Evolutionary conservation across 2,797 vertebrate genomes (phyloP), one percentile per base, ranked within the genome.

Genomic region (Hyperoplus immaculatus): DNA sequence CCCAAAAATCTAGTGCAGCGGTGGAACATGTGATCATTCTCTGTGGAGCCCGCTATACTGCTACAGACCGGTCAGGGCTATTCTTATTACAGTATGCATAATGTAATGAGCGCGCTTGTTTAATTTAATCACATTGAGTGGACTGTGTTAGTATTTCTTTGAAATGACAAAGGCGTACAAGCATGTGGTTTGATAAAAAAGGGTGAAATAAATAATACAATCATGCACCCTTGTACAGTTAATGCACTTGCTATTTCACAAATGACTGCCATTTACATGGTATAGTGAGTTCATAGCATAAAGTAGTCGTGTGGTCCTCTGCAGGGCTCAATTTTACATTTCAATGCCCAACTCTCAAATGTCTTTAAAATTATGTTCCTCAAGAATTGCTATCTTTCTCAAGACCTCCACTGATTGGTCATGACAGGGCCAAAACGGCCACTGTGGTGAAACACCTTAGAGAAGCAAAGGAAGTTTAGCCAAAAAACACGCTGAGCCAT

Each of bases 401-500:
- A 81, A 84, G 88, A 84, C 75, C 54, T 85, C 62, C 67, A 36
- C 83, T 88, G 88, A 91, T 91, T 90, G 91, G 88, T 87, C 90
- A 81, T 89, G 92, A 92, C 90, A 90, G 89, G 90, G 82, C 89
- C 89, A 90, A 87, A 92, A 91, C 75, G 84, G 89, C 89, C 90
- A 87, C 93, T 54, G 82, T 59, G 86, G 90, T 75, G 91, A 92
- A 91, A 84, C 90, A 93, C 89, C 90, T 94, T 84, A 80, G 90
- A 94, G 92, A 92, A 91, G 89, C 87, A 83, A 88, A 88, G 89
- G 89, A 92, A 93, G 91, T 95, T 94, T 94, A 79, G 93, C 93
- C 94, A 94, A 95, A 94, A 93, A 93, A 93, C 94, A 94, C 93
- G 93, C 94, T 94, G 94, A 93, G 94, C 94, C 93, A 94, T 95